Base-by-base conservation (phyloP, 1,140 invertebrate species). In the Drosophila ficusphila region DNA sequence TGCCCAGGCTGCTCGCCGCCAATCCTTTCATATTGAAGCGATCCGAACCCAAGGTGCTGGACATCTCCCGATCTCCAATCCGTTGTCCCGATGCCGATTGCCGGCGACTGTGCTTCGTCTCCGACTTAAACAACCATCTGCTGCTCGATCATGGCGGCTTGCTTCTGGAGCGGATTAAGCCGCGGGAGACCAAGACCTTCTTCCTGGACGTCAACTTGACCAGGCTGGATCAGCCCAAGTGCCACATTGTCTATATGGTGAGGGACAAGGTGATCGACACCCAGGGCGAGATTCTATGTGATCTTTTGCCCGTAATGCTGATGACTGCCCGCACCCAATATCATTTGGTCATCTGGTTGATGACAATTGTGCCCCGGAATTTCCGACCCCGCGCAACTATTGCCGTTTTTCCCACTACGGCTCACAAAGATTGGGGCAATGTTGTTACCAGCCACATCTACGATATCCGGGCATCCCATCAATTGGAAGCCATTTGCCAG, bases 41-140 rank as follows among this genome's bases (percentile, higher is more conserved):
- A n/a, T n/a, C n/a, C n/a, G n/a, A n/a, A n/a, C n/a, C 46, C 4
- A 21, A 33, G 0, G 38, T 29, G 18, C 14, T 90, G 1, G 51
- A 53, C 0, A 21, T 88, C 2, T 73, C 68, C 1, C 73, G 74
- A 14, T 5, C 42, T 0, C 89, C 89, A 4, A 19, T 89, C 5
- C 39, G 64, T 12, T 90, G 86, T 18, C 82, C 86, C 9, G 76
- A 89, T n/a, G 18, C 18, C 0, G 39, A 76, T 5, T 90, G 86
- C 49, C 9, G 39, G 3, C 56, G 69, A 5, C 34, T 74, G n/a
- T 49, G 46, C 5, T 89, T 89, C 9, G 56, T 85, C 1, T 85
- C 86, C 0, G 82, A 90, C 5, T 85, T 90, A 9, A 89, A 70
- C 16, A 67, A 44, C 4, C 86, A 90, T 39, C 27, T 90, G 0